Percentiles rank a stretch among this genome's conserved stretches.
These are phyloP conservation scores for Caretta caretta DNA, from an alignment of 2,113 vertebrate species.

Conservation along the genomic window DNA sequence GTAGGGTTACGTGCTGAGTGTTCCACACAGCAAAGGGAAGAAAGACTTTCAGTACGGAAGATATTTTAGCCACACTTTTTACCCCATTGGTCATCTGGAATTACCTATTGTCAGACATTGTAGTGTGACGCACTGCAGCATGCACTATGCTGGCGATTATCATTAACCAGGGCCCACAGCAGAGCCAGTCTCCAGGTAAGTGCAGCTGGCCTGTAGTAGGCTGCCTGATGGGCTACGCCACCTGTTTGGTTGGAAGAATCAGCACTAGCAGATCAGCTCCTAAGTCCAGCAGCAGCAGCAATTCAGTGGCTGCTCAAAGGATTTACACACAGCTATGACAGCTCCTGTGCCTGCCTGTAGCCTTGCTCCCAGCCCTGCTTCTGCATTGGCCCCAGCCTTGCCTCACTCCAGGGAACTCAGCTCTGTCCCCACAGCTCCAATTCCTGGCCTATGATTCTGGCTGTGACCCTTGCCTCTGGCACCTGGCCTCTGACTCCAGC, in stretches of 20 bases:
- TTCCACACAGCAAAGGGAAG: conserved; percentile 49
- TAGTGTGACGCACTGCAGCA: neutral
- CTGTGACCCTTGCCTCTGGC: neutral
- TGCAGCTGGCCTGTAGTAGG: neutral
- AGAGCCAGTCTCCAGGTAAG: neutral
- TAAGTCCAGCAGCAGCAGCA: neutral
- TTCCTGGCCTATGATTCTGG: neutral
- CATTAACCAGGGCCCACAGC: neutral
- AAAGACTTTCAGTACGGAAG: conserved; percentile 46
- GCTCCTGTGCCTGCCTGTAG: neutral
- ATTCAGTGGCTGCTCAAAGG: neutral
- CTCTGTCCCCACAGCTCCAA: neutral
- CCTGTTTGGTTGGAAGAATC: neutral
- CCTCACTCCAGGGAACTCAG: neutral
- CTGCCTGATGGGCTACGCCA: neutral
- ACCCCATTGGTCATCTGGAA: conserved; percentile 15
- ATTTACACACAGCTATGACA: neutral
- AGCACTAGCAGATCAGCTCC: neutral
- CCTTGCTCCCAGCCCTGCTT: neutral
- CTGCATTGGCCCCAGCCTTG: neutral
- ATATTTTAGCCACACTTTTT: conserved; percentile 62
- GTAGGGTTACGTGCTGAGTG: neutral
- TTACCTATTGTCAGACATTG: neutral
- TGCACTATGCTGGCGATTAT: neutral
- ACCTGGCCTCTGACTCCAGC: neutral